Conservation (phyloP, 1,140 invertebrate species). For the Halictus rubicundus region DNA sequence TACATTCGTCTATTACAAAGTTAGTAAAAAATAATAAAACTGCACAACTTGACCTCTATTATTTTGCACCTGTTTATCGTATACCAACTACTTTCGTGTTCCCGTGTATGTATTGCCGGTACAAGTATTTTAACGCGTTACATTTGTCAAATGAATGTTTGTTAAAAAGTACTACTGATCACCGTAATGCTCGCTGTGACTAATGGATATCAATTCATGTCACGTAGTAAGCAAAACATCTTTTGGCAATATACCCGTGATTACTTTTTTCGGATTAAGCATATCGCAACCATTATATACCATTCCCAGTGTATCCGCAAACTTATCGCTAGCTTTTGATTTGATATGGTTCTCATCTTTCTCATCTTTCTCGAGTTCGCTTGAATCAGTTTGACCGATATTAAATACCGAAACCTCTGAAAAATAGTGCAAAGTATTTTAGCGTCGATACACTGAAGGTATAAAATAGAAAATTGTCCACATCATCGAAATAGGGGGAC, state of each 20-base stretch:
- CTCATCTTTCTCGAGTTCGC: too few relatives aligned
- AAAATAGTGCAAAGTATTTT: background rate
- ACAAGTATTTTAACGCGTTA: background rate
- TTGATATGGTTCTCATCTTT: background rate
- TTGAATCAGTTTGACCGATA: background rate
- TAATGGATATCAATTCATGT: background rate
- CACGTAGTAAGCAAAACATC: background rate
- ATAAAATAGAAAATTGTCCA: background rate
- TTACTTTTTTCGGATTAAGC: background rate
- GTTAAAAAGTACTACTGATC: background rate
- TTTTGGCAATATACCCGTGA: background rate
- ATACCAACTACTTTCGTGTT: slow-evolving; percentile 45
- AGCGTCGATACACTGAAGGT: background rate
- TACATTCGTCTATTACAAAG: slow-evolving; percentile 15
- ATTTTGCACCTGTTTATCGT: slow-evolving; percentile 33
- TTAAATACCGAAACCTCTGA: background rate
- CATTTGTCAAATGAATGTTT: background rate
- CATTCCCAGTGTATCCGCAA: background rate
- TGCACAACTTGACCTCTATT: slow-evolving; percentile 18
- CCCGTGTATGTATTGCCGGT: slow-evolving; percentile 30
- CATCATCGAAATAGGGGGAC: background rate
- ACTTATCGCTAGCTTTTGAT: slow-evolving; percentile 27
- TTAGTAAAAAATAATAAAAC: slow-evolving; percentile 14
- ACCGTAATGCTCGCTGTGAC: background rate
- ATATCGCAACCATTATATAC: background rate